Evolutionary conservation across 1,140 invertebrate species (phyloP).

Genomic region (Diploscapter pachys): DNA sequence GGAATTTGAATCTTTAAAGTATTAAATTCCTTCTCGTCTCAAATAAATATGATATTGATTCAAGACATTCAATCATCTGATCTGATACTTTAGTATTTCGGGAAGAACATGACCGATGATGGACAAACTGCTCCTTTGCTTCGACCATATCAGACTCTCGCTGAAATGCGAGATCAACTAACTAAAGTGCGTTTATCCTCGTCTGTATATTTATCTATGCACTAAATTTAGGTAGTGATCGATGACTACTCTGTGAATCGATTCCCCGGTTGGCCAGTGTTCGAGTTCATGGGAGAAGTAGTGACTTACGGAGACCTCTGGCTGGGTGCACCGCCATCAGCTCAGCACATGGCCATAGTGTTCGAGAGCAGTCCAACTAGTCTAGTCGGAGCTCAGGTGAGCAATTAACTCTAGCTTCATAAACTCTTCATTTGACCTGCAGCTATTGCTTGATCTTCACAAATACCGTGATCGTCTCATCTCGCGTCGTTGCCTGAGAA

Average conservation of each 20-base stretch:
- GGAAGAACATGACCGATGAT: conserved; percentile 46
- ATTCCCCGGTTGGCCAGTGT: conserved; percentile 55
- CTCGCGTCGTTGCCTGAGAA: conserved; percentile 35
- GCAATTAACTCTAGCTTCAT: background rate
- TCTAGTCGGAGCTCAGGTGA: conserved; percentile 39
- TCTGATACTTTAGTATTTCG: conserved; percentile 51
- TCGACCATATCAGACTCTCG: conserved; percentile 48
- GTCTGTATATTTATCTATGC: background rate
- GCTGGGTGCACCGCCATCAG: conserved; percentile 25
- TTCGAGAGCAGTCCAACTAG: conserved; percentile 36
- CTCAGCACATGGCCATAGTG: conserved; percentile 37
- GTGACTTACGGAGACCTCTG: conserved; percentile 42
- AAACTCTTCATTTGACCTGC: conserved; percentile 3
- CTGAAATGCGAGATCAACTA: conserved; percentile 55
- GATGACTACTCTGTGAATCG: conserved; percentile 49
- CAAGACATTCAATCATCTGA: no score
- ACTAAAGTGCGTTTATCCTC: conserved; percentile 28
- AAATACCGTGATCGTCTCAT: conserved; percentile 32
- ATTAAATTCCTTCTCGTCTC: no score
- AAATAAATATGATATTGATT: no score
- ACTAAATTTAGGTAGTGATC: conserved; percentile 38
- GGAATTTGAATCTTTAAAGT: no score
- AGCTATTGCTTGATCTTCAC: conserved; percentile 40
- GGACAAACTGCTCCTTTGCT: conserved; percentile 40
- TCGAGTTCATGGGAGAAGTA: conserved; percentile 49